These are phyloP conservation scores for Dolichomitus sp. DNA, from an alignment of 2,888 invertebrate genomes.

Conservation along the genomic window DNA sequence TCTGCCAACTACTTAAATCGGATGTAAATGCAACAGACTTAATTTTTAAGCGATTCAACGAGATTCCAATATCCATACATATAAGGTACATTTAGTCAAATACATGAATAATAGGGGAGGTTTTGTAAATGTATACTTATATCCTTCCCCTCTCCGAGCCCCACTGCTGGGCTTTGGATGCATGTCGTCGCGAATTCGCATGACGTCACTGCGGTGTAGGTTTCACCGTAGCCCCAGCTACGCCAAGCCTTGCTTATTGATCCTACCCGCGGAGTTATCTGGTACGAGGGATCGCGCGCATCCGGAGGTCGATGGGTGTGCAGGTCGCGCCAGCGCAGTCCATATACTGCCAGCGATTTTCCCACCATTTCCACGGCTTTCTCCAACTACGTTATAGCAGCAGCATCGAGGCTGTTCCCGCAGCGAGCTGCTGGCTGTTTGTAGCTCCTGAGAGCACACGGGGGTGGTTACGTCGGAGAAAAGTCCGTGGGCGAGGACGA, in stretches of 20 bases:
- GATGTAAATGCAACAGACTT: slow-evolving; percentile 31
- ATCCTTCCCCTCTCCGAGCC: background rate
- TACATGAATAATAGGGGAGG: background rate
- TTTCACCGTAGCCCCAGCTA: slow-evolving; percentile 29
- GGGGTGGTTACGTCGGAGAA: slow-evolving; percentile 34
- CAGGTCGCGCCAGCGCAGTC: slow-evolving; percentile 67
- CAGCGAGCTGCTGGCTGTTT: slow-evolving; percentile 53
- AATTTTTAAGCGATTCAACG: background rate
- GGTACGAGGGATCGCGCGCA: slow-evolving; percentile 70
- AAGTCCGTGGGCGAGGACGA: slow-evolving; percentile 30
- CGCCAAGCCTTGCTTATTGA: slow-evolving; percentile 60
- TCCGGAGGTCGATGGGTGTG: slow-evolving; percentile 72
- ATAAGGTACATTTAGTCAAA: background rate
- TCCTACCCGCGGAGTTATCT: slow-evolving; percentile 61
- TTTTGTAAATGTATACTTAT: background rate
- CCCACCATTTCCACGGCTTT: slow-evolving; percentile 42
- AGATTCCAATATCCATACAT: slow-evolving; percentile 5
- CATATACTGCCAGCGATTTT: slow-evolving; percentile 16
- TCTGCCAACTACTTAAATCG: background rate
- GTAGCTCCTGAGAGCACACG: slow-evolving; percentile 54
- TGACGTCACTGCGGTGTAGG: slow-evolving; percentile 71
- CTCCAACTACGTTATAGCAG: slow-evolving; percentile 35
- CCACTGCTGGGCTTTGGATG: slow-evolving; percentile 19
- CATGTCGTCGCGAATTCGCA: slow-evolving; percentile 52
- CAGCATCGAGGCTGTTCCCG: slow-evolving; percentile 60